A percentile compares a stretch with the other conserved stretches of the same genome.
Conservation (phyloP, 2,797 vertebrate species). For the Vespertilio murinus region DNA sequence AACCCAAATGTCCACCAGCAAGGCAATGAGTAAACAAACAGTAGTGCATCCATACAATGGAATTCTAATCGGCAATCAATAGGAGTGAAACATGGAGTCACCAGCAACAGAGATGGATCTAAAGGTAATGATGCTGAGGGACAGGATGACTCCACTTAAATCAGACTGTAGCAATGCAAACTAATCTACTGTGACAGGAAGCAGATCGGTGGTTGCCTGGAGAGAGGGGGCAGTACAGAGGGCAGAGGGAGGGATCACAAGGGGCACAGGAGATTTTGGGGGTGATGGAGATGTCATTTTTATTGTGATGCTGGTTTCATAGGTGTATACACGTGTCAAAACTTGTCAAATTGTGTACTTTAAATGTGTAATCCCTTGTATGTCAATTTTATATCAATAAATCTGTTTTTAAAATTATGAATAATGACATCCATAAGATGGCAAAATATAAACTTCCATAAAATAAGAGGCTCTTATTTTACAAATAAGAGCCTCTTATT, state of each 20-base stretch:
- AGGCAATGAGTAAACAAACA: not conserved
- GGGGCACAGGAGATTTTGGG: not conserved
- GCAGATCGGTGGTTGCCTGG: not conserved
- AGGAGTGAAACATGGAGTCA: not conserved
- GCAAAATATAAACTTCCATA: not conserved
- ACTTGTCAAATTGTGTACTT: not conserved
- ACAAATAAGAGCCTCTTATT: not conserved
- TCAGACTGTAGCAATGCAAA: not conserved
- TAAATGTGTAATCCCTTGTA: not conserved
- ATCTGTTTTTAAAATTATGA: not conserved
- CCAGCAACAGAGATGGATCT: not conserved
- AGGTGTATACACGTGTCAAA: not conserved
- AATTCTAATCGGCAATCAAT: not conserved
- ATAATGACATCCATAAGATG: not conserved
- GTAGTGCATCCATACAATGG: accelerated
- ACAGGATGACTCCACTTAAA: not conserved
- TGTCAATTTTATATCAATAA: not conserved
- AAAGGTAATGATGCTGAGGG: not conserved
- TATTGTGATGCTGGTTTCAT: not conserved
- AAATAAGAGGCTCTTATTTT: not conserved
- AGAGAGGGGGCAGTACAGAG: not conserved
- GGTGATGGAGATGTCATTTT: accelerated
- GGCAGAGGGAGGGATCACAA: not conserved
- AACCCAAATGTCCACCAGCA: not conserved
- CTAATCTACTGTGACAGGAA: not conserved